Evolutionary conservation across 1,140 invertebrate species (phyloP), one percentile per base, ranked within the genome.

Genomic region (Brachionus paranguensis): DNA sequence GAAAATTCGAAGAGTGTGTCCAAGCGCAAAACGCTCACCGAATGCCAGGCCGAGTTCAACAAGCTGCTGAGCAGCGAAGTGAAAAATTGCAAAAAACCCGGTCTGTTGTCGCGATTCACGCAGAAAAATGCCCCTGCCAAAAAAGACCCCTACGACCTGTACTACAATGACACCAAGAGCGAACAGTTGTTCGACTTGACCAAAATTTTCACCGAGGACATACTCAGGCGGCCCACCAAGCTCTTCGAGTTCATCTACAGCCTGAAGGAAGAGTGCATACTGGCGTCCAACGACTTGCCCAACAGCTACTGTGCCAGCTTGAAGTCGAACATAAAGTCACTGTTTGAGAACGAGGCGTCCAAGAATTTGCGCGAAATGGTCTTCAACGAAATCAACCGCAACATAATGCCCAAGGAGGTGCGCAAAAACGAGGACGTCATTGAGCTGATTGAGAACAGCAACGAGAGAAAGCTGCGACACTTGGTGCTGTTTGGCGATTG

Each of bases 331-430:
- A 60, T 81, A 20, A 60, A 47, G 7, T 60, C 53, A 1, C 24
- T 81, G 33, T 81, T 81, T 24, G 78, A 81, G 17, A 81, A 81
- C 29, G 78, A 60, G n/a, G 27, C 12, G 17, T 81, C 78, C 10
- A 81, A 81, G 41, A 64, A 60, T 43, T 37, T 81, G 43, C 50
- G 78, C 24, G 78, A 81, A 47, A 37, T 17, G 41, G 78, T 81
- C 8, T 81, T 81, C 17, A 68, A 29, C 12, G 78, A 81, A 64
- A 81, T 81, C 2, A 81, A 81, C 24, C 17, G 78, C 3, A 81
- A 81, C 27, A 81, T 81, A 81, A 81, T 81, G 78, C 78, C 78
- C 12, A 81, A 81, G 29, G 78, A 81, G 24, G 64, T 81, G 53
- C 20, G 78, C 14, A 81, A 81, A 47, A 60, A 81, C 43, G 78